phyloP scores from a whole-genome alignment of 2,113 vertebrate species.

The Malaclemys terrapin region DNA sequence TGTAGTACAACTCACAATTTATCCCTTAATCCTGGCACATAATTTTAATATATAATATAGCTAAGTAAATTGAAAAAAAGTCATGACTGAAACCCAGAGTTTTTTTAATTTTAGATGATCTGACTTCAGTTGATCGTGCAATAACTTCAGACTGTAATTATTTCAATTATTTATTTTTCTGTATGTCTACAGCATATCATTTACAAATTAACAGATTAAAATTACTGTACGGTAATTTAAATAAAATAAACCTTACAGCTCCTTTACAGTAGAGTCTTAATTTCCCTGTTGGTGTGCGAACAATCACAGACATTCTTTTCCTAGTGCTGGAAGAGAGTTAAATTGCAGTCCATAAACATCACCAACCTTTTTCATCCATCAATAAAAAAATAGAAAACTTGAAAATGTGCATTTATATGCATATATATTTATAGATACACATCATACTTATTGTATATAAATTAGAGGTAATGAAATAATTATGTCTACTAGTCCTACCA shows the following conservation, averaged over 20 bases:
- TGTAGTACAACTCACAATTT: background rate
- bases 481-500: background rate
- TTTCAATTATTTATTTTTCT: background rate
- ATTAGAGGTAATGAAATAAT: background rate
- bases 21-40: background rate
- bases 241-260: slow-evolving; percentile 89
- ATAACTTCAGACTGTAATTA: background rate
- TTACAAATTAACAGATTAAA: slow-evolving; percentile 41
- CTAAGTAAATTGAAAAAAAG: background rate
- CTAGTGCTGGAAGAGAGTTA: slow-evolving; percentile 84
- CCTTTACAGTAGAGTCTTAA: slow-evolving; percentile 99
- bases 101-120: background rate
- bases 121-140: slow-evolving; percentile 11
- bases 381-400: background rate
- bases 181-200: slow-evolving; percentile 2
- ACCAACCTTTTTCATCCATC: background rate
- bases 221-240: background rate
- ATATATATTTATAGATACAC: background rate
- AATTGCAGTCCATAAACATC: background rate
- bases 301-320: slow-evolving; percentile 99
- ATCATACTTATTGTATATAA: background rate
- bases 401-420: background rate
- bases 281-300: slow-evolving; percentile 95
- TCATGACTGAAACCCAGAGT: background rate
- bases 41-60: background rate